Evolutionary conservation across 2,888 invertebrate genomes (phyloP).

Genomic region (Polietes domitor): DNA sequence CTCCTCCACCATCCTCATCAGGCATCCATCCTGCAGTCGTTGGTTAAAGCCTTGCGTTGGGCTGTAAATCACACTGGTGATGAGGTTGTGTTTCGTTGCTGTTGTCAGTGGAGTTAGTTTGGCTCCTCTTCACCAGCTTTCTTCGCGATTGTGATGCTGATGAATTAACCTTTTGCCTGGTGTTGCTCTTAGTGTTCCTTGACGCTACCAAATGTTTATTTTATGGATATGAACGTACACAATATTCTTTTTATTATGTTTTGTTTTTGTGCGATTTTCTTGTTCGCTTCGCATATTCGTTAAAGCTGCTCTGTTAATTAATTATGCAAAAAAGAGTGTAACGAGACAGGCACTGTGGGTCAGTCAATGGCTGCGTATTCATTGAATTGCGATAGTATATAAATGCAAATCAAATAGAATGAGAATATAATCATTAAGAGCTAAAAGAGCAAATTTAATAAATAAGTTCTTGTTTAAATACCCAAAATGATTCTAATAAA

Average conservation of each 20-base stretch:
- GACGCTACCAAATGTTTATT: slow-evolving; percentile 23
- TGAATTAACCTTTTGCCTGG: slow-evolving; percentile 36
- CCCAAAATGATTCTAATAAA: too few relatives aligned
- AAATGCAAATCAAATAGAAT: too few relatives aligned
- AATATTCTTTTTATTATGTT: slow-evolving; percentile 2
- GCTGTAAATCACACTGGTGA: not conserved
- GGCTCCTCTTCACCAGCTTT: not conserved
- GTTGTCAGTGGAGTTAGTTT: not conserved
- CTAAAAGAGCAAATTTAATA: too few relatives aligned
- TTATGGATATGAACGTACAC: slow-evolving; percentile 30
- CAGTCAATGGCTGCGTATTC: too few relatives aligned
- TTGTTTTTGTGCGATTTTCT: not conserved
- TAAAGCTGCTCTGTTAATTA: slow-evolving; percentile 30
- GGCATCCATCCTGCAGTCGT: not conserved
- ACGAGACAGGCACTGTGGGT: not conserved
- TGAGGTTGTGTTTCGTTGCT: not conserved
- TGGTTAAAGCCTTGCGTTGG: slow-evolving; percentile 1
- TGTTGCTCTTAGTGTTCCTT: not conserved
- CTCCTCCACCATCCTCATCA: not conserved
- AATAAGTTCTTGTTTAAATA: too few relatives aligned
- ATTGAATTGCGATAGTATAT: too few relatives aligned
- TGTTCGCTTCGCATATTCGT: not conserved
- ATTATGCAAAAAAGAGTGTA: slow-evolving; percentile 34
- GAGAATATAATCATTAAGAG: too few relatives aligned
- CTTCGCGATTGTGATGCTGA: not conserved